Evolutionary conservation across 2,888 invertebrate genomes (phyloP), one percentile per base, ranked within the genome.

Genomic region (Macaria liturata): DNA sequence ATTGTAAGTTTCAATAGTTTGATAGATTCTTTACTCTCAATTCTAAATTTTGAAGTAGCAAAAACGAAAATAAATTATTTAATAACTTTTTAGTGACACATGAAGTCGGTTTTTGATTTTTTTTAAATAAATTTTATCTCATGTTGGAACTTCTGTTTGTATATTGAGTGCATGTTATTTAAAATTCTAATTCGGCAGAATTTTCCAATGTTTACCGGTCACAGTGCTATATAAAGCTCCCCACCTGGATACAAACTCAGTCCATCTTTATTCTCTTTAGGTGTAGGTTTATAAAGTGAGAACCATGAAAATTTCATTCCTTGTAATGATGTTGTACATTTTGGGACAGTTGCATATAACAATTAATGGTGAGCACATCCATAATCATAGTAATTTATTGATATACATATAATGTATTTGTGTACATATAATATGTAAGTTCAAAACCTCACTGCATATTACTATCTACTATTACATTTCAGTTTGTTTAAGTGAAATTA

Each of bases 131-230:
- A n/a, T n/a, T 34, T 49, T 49, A 42, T 44, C 4, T n/a, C 8
- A 45, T 1, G 31, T 51, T 46, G 30, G 45, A 31, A 39, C 51
- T 45, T 45, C 51, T 37, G 51, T 37, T 45, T 39, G 37, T 30
- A 45, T 4, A 51, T 45, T 51, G 44, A 51, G 3, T 46, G 37
- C 5, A n/a, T 45, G n/a, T 37, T 51, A 51, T 51, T 51, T 51
- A 45, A 51, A 51, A 51, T 45, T 51, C 5, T 9, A 51, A 51
- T 51, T 39, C 4, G 8, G 20, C 32, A 32, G 20, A 32, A 49
- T 32, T 43, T 43, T n/a, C 32, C n/a, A 8, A 48, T 34, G 34
- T 7, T 34, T 32, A 34, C 47, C 4, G 31, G n/a, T 4, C 42
- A n/a, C 8, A 9, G 8, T 9, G 4, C 42, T 43, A 45, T 45